These are phyloP conservation scores for Barbus barbus DNA, from an alignment of 2,113 vertebrate genomes.

Conservation along the genomic window DNA sequence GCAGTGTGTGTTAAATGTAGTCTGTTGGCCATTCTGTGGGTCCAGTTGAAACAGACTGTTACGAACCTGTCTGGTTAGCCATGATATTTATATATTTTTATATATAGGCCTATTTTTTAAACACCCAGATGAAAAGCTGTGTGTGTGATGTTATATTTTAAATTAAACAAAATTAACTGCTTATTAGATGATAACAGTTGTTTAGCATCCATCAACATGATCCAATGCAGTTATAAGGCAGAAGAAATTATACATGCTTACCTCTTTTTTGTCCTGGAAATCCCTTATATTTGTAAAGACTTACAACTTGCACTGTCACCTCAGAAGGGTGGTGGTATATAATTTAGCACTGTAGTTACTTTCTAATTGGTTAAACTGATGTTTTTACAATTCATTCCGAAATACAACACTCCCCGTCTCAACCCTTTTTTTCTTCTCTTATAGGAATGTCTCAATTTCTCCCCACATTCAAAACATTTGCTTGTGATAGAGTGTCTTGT, in stretches of 20 bases:
- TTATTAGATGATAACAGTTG: neutral
- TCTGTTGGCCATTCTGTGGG: too few species aligned
- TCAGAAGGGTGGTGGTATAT: neutral
- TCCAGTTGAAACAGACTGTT: too few species aligned
- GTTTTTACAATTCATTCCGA: neutral
- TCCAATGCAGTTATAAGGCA: too few species aligned
- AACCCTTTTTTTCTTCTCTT: neutral
- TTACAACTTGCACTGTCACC: neutral
- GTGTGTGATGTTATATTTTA: neutral
- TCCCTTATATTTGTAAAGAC: neutral
- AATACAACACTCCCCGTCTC: slow-evolving; percentile 2
- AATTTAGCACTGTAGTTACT: neutral
- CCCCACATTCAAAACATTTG: neutral
- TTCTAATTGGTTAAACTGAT: neutral
- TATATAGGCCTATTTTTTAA: neutral
- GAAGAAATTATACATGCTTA: neutral
- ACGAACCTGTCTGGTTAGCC: neutral
- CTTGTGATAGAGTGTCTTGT: neutral
- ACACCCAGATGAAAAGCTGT: neutral
- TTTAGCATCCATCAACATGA: too few species aligned
- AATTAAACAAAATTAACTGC: neutral
- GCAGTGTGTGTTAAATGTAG: too few species aligned
- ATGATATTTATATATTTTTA: neutral
- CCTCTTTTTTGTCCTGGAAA: neutral
- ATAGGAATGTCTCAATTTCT: neutral